Evolutionary conservation across 2,113 vertebrate genomes (phyloP).

Genomic region (Ailuropoda melanoleuca): DNA sequence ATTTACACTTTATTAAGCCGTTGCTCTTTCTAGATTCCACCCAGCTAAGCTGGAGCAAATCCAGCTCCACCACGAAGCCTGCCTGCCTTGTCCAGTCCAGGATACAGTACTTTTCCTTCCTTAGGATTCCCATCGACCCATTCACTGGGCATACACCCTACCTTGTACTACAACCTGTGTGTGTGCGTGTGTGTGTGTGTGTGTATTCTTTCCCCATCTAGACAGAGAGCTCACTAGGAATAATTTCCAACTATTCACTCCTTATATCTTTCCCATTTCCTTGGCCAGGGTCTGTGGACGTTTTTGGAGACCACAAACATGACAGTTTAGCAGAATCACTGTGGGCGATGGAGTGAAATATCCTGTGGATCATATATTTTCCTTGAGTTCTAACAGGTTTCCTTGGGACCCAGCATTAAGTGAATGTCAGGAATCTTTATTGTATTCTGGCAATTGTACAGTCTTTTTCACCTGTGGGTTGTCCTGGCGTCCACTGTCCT

Average conservation of each 20-base stretch:
- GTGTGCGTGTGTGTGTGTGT: rapidly evolving
- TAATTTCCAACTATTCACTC: not conserved
- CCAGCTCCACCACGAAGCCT: not conserved
- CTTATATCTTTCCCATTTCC: not conserved
- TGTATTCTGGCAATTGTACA: rapidly evolving
- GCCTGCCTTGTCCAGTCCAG: not conserved
- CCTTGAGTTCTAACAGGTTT: not conserved
- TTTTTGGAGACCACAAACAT: not conserved
- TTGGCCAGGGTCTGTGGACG: not conserved
- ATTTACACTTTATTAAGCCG: not conserved
- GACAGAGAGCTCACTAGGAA: not conserved
- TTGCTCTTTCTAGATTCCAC: not conserved
- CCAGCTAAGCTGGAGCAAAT: not conserved
- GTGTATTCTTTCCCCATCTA: rapidly evolving
- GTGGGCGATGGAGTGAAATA: not conserved
- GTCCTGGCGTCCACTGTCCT: not conserved
- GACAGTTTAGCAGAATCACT: not conserved
- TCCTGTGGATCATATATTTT: not conserved
- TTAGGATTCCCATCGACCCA: not conserved
- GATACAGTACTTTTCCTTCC: not conserved
- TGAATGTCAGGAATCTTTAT: not conserved
- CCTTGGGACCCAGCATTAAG: not conserved
- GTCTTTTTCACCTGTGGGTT: not conserved
- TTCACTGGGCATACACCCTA: not conserved
- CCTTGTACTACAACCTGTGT: not conserved